These are phyloP conservation scores for Macrobrachium nipponense DNA, from an alignment of 1,140 invertebrate species.

Conservation along the genomic window DNA sequence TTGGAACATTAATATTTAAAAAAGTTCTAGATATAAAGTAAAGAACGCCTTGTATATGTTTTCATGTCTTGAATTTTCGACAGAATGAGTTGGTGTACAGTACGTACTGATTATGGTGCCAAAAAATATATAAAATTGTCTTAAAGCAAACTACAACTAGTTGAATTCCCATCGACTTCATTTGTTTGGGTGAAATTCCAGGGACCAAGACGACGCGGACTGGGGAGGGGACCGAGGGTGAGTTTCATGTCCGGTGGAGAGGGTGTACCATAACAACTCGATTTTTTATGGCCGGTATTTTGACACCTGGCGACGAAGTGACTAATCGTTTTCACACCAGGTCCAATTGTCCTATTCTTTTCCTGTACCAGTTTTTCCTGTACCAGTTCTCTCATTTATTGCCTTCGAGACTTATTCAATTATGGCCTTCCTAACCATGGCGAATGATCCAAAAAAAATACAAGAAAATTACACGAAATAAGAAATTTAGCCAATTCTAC, in stretches of 20 bases:
- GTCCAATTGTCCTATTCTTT: conserved; percentile 13
- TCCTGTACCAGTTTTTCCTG: not conserved
- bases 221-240: not conserved
- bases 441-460: no score
- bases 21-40: no score
- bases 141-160: no score
- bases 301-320: conserved; percentile 18
- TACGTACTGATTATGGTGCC: no score
- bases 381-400: not conserved
- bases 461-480: no score
- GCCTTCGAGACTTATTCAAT: not conserved
- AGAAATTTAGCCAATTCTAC: no score
- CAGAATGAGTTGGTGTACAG: no score
- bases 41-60: no score
- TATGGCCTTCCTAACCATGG: not conserved
- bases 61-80: no score
- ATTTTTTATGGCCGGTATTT: conserved; percentile 11
- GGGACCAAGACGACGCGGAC: not conserved
- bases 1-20: no score
- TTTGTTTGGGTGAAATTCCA: not conserved
- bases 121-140: no score
- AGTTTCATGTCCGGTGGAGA: not conserved
- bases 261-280: not conserved
- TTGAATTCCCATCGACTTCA: not conserved
- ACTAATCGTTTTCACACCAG: conserved; percentile 6